A percentile compares a stretch with the other conserved stretches of the same genome.
Evolutionary conservation across 2,113 vertebrate genomes (phyloP).

Genomic region (Esox niger): DNA sequence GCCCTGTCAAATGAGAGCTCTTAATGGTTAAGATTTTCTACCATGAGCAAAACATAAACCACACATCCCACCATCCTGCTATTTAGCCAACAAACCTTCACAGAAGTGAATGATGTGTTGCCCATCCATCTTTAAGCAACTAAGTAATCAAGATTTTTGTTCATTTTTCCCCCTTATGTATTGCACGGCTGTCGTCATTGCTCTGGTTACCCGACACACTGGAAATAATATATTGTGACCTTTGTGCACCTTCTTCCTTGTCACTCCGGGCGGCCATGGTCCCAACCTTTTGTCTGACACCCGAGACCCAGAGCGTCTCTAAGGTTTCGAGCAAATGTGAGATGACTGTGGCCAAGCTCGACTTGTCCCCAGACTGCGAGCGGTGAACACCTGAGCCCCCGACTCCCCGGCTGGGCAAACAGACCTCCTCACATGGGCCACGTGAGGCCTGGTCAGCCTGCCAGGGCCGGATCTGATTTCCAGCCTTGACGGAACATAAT

Average conservation of each 20-base stretch:
- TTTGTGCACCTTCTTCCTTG: neutral
- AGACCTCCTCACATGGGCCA: no score
- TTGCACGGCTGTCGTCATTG: constrained; percentile 30
- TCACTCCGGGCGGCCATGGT: neutral
- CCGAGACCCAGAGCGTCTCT: constrained; percentile 1
- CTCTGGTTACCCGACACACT: constrained; percentile 48
- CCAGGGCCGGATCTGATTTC: constrained; percentile 3
- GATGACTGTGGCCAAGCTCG: neutral
- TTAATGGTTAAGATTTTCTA: constrained; percentile 20
- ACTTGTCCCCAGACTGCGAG: neutral
- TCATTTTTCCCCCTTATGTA: constrained; percentile 40
- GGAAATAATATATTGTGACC: neutral
- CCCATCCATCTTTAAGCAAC: constrained; percentile 30
- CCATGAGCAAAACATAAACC: neutral
- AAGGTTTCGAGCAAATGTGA: neutral
- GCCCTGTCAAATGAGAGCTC: neutral
- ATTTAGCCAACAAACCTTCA: constrained; percentile 2
- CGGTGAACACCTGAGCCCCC: constrained; percentile 1
- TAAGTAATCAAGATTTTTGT: constrained; percentile 14
- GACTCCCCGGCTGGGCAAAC: neutral
- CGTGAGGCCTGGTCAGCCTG: neutral
- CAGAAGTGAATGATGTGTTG: neutral
- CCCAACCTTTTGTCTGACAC: neutral
- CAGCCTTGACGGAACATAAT: neutral
- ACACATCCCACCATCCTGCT: constrained; percentile 8